Evolutionary conservation across 92 coral and sea anemone species (phyloP), one percentile per base, ranked within the genome.

Genomic region (Porites evermanni): DNA sequence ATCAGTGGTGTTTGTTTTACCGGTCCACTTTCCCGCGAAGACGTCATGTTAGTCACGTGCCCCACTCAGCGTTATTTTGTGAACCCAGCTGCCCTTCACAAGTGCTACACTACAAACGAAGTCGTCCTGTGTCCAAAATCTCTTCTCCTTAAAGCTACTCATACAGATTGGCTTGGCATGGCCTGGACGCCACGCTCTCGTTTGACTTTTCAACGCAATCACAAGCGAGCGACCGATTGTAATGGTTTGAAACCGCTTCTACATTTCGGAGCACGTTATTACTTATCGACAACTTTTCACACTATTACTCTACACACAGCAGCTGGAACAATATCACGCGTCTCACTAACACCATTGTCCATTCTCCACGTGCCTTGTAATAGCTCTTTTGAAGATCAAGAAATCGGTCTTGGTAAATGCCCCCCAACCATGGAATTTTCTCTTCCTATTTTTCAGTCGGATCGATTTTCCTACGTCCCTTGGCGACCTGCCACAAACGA

Each of bases 1-100:
- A 70, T 82, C 26, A 56, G 78, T 13, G 75, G 66, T 11, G 74
- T 77, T 6, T 82, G 86, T 47, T 82, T 70, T 44, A 70, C 86
- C 7, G 86, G 86, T 0, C 86, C 77, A 13, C 6, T 82, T 47
- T 70, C 32, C 13, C 75, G 86, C 11, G 78, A 69, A 17, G 86
- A 82, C 8, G 26, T 82, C 18, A 38, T 64, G 7, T 52, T 80
- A 44, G 59, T 80, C 38, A 80, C 85, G 60, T 80, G 85, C 53
- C 20, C 66, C 2, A 61, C 4, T 61, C 66, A 61, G 12, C 4
- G 66, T 3, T 61, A 61, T 61, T 18, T 61, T 18, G 19, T 61
- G 3, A 61, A 61, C 2, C 4, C 66, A 12, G 66, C 19, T 18
- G 19, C 66, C 66, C 5, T 63, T 12, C 5, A 2, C 17, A 63